Base-by-base conservation (phyloP, 2,113 vertebrate species). In the Polypterus bichir region DNA sequence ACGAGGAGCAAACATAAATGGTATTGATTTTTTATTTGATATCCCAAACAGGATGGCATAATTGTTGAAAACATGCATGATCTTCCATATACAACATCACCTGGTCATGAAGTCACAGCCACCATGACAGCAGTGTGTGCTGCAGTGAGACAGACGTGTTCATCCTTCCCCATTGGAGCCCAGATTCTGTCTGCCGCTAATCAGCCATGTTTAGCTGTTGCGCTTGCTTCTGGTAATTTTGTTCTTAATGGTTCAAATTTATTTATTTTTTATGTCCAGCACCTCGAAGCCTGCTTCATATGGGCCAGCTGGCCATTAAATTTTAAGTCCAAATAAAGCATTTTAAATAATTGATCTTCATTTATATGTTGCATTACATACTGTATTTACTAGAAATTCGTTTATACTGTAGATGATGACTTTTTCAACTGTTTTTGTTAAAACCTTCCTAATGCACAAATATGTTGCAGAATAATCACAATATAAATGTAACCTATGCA, bases 61-160 rank as follows among this genome's bases (percentile, higher is more conserved):
- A 79, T 93, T 3, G 70, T 95, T 48, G 91, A 95, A 72, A 93
- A 95, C 75, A 94, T 91, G 91, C 90, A 93, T 4, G 89, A 93
- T 8, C 67, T 90, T 62, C 91, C 89, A 0, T 94, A 92, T 72
- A 77, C 69, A 0, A 63, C 84, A 62, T 11, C 66, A 1, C 71
- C 81, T 6, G 91, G 89, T 7, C 85, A 88, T 0, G 91, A 93
- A 68, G 82, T 92, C n/a, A 83, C 73, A 0, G 77, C 89, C 1
- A 79, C 80, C 4, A 88, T 93, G 90, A 74, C 89, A 0, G 75
- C 79, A 0, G 64, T 92, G 1, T 79, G 79, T 44, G 47, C 74
- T 1, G 79, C 86, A 0, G 76, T 91, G 27, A 88, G 84, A 45
- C 63, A 57, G 4, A 59, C 69, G 44, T 88, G 77, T 60, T 88